phyloP scores from a whole-genome alignment of 2,113 vertebrate species.

The Myanophis thanlyinensis region DNA sequence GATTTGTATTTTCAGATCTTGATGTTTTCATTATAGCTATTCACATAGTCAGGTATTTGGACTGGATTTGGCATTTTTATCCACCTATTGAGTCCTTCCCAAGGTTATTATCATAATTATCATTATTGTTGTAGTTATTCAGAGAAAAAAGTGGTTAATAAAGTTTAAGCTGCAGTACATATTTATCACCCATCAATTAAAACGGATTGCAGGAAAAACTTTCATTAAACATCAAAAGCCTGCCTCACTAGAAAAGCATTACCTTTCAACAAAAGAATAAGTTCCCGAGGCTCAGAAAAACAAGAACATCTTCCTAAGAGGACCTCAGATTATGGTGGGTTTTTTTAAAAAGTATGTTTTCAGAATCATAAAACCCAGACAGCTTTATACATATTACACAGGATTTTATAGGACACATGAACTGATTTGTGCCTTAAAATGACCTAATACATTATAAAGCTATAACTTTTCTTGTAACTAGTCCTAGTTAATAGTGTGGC shows the following conservation, averaged over 20 bases:
- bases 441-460: background rate
- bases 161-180: background rate
- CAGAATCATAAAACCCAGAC: background rate
- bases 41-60: no score
- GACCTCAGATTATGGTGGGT: no score
- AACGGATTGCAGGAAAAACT: background rate
- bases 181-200: background rate
- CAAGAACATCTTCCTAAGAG: background rate
- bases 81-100: no score
- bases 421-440: background rate
- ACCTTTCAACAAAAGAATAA: background rate
- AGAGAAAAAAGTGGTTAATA: background rate
- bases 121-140: background rate
- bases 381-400: background rate
- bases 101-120: no score
- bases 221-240: background rate
- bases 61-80: no score
- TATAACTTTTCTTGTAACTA: background rate
- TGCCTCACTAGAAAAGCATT: background rate
- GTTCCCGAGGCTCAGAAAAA: background rate
- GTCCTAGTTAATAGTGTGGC: background rate
- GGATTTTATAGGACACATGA: background rate
- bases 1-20: no score
- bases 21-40: no score
- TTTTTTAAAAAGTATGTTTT: background rate